A percentile compares a stretch with the other conserved stretches of the same genome.
These are phyloP conservation scores for Distichodus sexfasciatus DNA, from an alignment of 2,797 vertebrate genomes.

Conservation along the genomic window DNA sequence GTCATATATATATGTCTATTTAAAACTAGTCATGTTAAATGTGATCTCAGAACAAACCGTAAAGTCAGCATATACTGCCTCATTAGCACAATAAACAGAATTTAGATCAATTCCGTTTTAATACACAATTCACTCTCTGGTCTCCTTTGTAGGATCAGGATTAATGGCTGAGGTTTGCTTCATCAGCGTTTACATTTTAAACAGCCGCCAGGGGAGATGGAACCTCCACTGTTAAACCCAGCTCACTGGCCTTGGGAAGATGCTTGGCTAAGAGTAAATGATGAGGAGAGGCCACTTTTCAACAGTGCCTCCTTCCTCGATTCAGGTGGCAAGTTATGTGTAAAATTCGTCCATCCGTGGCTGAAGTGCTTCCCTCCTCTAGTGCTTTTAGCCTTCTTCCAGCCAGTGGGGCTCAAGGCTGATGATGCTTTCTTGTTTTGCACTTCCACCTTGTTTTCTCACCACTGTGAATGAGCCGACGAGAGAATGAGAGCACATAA, in stretches of 20 bases:
- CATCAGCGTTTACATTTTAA: constrained; percentile 26
- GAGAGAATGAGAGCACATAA: constrained; percentile 30
- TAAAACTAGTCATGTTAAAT: neutral
- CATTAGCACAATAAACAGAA: constrained; percentile 39
- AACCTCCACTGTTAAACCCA: constrained; percentile 10
- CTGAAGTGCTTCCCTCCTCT: constrained; percentile 13
- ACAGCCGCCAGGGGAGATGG: neutral
- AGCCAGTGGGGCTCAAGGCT: neutral
- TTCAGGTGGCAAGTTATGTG: constrained; percentile 2
- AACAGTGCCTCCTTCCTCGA: neutral
- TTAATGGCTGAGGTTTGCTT: constrained; percentile 7
- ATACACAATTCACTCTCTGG: constrained; percentile 13
- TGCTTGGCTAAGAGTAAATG: constrained; percentile 11
- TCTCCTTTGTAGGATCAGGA: constrained; percentile 6
- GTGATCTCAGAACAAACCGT: constrained; percentile 7
- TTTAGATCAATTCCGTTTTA: constrained; percentile 19
- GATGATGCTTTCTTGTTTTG: constrained; percentile 35
- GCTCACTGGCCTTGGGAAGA: constrained; percentile 27
- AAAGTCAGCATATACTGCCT: constrained; percentile 43
- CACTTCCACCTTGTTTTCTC: constrained; percentile 36
- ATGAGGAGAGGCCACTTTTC: constrained; percentile 20
- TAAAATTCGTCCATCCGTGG: constrained; percentile 1
- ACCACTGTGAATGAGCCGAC: constrained; percentile 38
- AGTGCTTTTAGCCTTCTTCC: neutral
- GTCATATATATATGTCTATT: neutral